phyloP scores from a whole-genome alignment of 2,113 vertebrate genomes.

The Bubo scandiacus region DNA sequence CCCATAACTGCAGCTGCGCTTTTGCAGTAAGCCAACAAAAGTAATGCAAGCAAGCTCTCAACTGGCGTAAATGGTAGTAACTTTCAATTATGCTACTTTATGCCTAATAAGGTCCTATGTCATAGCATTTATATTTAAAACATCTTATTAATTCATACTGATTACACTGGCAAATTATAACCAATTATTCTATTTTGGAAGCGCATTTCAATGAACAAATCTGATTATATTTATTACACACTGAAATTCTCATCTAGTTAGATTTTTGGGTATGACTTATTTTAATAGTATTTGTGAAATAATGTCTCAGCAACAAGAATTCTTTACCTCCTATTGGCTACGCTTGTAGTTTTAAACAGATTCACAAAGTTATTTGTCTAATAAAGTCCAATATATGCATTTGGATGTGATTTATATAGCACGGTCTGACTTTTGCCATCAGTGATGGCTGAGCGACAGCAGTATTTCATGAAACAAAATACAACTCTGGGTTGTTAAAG shows the following conservation, averaged over 20 bases:
- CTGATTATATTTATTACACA: slow-evolving; percentile 9
- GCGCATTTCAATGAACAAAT: not conserved
- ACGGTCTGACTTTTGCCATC: not conserved
- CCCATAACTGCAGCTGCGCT: not conserved
- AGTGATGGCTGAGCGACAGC: not conserved
- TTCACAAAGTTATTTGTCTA: not conserved
- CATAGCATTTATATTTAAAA: slow-evolving; percentile 13
- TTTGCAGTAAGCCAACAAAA: not conserved
- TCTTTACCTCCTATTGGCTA: not conserved
- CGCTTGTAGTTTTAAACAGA: not conserved
- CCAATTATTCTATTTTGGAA: slow-evolving; percentile 20
- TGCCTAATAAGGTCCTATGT: not conserved
- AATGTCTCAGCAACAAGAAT: not conserved
- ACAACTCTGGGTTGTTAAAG: not conserved
- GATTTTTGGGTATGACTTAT: not conserved
- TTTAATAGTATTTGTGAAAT: not conserved
- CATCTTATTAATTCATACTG: slow-evolving; percentile 12
- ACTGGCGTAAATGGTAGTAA: not conserved
- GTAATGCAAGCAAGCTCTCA: not conserved
- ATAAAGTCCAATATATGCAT: not conserved
- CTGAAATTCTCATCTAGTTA: not conserved
- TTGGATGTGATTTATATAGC: not conserved
- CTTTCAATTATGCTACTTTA: slow-evolving; percentile 21
- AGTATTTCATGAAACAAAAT: not conserved
- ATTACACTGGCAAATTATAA: slow-evolving; percentile 23